These are phyloP conservation scores for Parasteatoda tepidariorum DNA, from an alignment of 1,140 invertebrate genomes.

Conservation along the genomic window DNA sequence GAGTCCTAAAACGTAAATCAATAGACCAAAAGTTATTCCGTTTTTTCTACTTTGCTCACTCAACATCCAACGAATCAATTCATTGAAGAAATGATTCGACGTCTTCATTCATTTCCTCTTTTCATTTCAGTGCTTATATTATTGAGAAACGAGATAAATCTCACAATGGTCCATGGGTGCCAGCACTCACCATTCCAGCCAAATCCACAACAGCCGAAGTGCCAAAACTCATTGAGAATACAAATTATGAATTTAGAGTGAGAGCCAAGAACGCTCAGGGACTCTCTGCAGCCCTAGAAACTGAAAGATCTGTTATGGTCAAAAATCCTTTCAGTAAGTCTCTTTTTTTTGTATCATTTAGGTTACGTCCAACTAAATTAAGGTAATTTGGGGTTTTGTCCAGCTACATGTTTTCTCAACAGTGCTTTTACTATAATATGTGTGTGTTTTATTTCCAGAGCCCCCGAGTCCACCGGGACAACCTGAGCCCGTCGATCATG, in stretches of 20 bases:
- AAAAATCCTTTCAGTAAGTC: conserved; percentile 89
- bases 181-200: conserved; percentile 90
- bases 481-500: conserved; percentile 87
- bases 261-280: conserved; percentile 96
- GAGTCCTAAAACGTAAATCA: too few species aligned
- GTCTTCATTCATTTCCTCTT: conserved; percentile 63
- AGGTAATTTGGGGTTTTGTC: too few species aligned
- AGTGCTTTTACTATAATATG: too few species aligned
- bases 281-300: conserved; percentile 87
- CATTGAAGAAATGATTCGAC: too few species aligned
- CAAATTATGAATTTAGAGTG: conserved; percentile 93
- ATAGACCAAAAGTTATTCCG: too few species aligned
- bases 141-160: conserved; percentile 97
- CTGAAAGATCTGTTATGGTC: conserved; percentile 86
- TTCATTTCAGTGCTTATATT: conserved; percentile 80
- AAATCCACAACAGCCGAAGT: conserved; percentile 87
- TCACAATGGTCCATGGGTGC: conserved; percentile 96
- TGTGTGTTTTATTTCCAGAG: too few species aligned
- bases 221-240: conserved; percentile 88
- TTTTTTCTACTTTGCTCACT: too few species aligned
- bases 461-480: conserved; percentile 90
- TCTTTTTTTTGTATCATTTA: background rate
- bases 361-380: too few species aligned
- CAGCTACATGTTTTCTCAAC: too few species aligned
- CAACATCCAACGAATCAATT: too few species aligned